Evolutionary conservation across 2,888 invertebrate genomes (phyloP).

Genomic region (Heliconius ismenius): DNA sequence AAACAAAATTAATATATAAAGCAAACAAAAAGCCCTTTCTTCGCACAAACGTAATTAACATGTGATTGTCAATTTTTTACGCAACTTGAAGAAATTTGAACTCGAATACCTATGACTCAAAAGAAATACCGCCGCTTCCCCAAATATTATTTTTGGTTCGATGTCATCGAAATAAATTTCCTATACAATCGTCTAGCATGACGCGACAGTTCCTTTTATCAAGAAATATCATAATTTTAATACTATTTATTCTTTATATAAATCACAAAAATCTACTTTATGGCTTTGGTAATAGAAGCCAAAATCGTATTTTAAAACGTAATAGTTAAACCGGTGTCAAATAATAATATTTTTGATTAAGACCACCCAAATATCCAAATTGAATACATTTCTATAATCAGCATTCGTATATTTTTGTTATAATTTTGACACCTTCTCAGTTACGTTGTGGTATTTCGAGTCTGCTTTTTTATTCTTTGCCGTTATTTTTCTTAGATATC

Average conservation of each 20-base stretch:
- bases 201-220: slow-evolving; percentile 59
- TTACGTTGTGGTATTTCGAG: not conserved
- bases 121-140: slow-evolving; percentile 18
- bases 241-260: not conserved
- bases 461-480: not conserved
- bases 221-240: slow-evolving; percentile 40
- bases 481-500: not conserved
- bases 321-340: slow-evolving; percentile 40
- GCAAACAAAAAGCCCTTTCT: slow-evolving; percentile 10
- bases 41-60: slow-evolving; percentile 26
- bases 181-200: slow-evolving; percentile 54
- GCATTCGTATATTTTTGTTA: slow-evolving; percentile 36
- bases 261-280: slow-evolving; percentile 27
- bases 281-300: slow-evolving; percentile 3
- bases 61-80: slow-evolving; percentile 21
- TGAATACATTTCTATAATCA: slow-evolving; percentile 58
- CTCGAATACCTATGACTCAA: slow-evolving; percentile 27
- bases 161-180: slow-evolving; percentile 43
- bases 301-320: not conserved
- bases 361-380: slow-evolving; percentile 56
- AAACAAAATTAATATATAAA: not conserved
- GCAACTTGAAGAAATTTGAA: slow-evolving; percentile 18
- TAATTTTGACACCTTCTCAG: slow-evolving; percentile 5
- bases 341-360: slow-evolving; percentile 48
- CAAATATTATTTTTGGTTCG: slow-evolving; percentile 40